Evolutionary conservation across 2,113 vertebrate genomes (phyloP).

Genomic region (Microcebus griseorufus): DNA sequence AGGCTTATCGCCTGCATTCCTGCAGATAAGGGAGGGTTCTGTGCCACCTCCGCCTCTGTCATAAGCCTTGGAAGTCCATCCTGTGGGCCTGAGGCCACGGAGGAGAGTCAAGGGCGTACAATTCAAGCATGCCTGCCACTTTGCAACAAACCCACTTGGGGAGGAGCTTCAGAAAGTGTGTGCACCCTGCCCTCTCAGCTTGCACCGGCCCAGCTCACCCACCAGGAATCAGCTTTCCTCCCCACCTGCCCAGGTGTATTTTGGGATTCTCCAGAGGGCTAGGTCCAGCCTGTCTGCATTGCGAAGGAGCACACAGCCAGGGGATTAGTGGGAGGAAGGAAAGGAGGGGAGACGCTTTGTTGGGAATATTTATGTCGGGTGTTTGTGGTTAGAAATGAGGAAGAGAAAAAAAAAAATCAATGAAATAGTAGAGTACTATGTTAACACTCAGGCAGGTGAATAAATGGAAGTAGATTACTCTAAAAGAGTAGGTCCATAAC

Average conservation of each 20-base stretch:
- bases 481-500: no score
- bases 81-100: fast-evolving
- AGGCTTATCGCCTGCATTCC: no score
- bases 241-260: background rate
- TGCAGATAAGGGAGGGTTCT: background rate
- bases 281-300: background rate
- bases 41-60: fast-evolving
- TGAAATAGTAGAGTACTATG: background rate
- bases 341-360: background rate
- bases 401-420: background rate
- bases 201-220: background rate
- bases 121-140: fast-evolving
- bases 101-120: background rate
- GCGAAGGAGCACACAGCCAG: background rate
- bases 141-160: background rate
- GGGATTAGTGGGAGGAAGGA: background rate
- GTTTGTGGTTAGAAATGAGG: background rate
- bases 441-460: background rate
- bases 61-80: background rate
- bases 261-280: background rate
- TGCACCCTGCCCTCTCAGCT: background rate
- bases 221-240: background rate
- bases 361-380: background rate
- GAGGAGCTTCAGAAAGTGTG: background rate
- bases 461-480: background rate